These are phyloP conservation scores for Lepisosteus oculatus DNA, from an alignment of 2,113 vertebrate genomes.

Conservation along the genomic window DNA sequence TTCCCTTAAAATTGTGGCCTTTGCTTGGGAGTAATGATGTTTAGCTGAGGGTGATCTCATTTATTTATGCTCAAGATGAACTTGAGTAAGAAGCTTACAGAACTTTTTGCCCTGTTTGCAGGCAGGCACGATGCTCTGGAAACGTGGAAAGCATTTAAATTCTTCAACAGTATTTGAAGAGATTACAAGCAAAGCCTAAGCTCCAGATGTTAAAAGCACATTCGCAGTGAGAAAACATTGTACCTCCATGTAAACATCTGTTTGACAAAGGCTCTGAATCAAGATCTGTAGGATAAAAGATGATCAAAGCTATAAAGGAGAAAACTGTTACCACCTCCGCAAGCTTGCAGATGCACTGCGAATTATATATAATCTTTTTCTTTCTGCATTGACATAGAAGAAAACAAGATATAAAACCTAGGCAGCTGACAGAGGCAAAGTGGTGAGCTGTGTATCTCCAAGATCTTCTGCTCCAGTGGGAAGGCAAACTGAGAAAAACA, in stretches of 20 bases:
- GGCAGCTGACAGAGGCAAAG: not conserved
- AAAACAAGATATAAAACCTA: not conserved
- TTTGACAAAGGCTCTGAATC: conserved; percentile 53
- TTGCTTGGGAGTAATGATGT: conserved; percentile 24
- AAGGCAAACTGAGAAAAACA: no score
- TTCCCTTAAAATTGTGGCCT: no score
- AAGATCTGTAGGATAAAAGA: conserved; percentile 36
- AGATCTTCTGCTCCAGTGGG: not conserved
- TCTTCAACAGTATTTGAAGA: conserved; percentile 47
- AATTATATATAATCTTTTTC: conserved; percentile 18
- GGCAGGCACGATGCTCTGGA: conserved; percentile 34
- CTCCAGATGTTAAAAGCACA: conserved; percentile 62
- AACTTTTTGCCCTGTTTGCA: conserved; percentile 42
- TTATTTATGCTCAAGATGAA: conserved; percentile 52
- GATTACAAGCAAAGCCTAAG: conserved; percentile 60
- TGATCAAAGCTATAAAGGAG: conserved; percentile 39
- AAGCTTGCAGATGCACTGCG: not conserved
- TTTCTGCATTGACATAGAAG: conserved; percentile 22
- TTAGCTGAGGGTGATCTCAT: conserved; percentile 45
- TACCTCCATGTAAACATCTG: conserved; percentile 63
- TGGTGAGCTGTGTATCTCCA: not conserved
- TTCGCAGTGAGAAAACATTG: conserved; percentile 44
- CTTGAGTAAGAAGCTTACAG: conserved; percentile 53
- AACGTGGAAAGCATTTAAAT: conserved; percentile 52
- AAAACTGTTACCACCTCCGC: not conserved